Base-by-base conservation (phyloP, 2,888 invertebrate species). In the Temnothorax rugatulus region DNA sequence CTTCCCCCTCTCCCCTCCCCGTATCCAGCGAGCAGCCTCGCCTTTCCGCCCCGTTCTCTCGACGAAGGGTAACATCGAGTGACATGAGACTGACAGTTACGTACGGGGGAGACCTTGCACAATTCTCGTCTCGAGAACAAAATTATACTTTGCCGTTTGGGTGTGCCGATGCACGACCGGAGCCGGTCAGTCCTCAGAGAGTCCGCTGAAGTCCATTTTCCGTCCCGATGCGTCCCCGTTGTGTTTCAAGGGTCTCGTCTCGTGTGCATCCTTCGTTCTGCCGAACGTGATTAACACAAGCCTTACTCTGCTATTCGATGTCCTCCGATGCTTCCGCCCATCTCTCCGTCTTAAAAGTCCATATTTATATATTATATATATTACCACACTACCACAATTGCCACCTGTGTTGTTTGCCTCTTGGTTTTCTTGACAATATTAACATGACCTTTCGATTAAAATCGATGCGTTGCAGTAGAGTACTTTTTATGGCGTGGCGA, bases 391-490 rank as follows among this genome's bases (percentile, higher is more conserved):
- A 90, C 83, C 89, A 59, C 59, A 83, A 85, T 71, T 59, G 87
- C 50, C 85, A 89, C 89, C 92, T 91, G 93, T 92, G 93, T 93
- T 94, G 91, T 94, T 93, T 93, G 93, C 94, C 94, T 94, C 94
- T 94, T 94, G 94, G 94, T 94, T 94, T 94, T 94, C 93, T 93
- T 91, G 90, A 89, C 50, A 90, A 90, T 87, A 93, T 93, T 93
- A 93, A 93, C 93, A 93, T 87, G 87, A 87, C 69, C 88, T 91
- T 86, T 88, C 79, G 81, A 59, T 73, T 79, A 79, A 79, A 86
- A 84, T 87, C 76, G 83, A 86, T 90, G 71, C 86, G 88, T 85
- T 88, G 38, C 82, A 82, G 89, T 90, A 90, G 88, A 90, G 84
- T 84, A 88, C 83, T 54, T 85, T 73, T 82, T 83, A 61, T 71